Percentiles rank a stretch among this genome's conserved stretches.
phyloP scores from a whole-genome alignment of 1,140 invertebrate genomes.

The Oscheius sp. region DNA sequence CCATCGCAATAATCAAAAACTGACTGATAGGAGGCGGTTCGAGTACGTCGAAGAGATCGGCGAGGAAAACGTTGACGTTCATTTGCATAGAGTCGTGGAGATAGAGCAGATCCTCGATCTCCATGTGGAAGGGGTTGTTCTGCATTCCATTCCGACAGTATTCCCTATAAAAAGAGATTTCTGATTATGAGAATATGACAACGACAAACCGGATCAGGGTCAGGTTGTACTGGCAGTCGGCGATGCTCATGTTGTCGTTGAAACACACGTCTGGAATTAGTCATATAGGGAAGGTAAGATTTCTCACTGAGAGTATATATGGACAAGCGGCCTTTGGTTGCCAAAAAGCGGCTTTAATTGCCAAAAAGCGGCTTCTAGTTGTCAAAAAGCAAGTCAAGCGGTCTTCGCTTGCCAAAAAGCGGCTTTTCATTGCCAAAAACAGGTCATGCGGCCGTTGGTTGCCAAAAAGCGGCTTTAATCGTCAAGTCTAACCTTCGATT shows the following conservation, averaged over 20 bases:
- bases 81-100: conserved; percentile 74
- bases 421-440: no score
- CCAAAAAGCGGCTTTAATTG: no score
- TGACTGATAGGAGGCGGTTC: conserved; percentile 66
- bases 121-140: conserved; percentile 86
- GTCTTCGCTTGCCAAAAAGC: no score
- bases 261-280: conserved; percentile 64
- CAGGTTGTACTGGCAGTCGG: conserved; percentile 90
- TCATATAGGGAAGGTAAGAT: background rate
- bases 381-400: no score
- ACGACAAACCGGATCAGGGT: conserved; percentile 72
- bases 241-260: conserved; percentile 67
- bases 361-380: no score
- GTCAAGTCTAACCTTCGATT: conserved; percentile 69
- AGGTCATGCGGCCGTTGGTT: background rate
- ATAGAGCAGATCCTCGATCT: conserved; percentile 90
- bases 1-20: no score
- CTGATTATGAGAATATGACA: background rate
- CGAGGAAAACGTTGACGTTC: conserved; percentile 87
- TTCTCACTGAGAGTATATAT: no score
- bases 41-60: conserved; percentile 89
- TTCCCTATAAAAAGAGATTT: conserved; percentile 54
- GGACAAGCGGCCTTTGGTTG: conserved; percentile 72
- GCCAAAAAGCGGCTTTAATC: background rate
- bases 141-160: conserved; percentile 81